These are phyloP conservation scores for Tetragnatha montana DNA, from an alignment of 2,888 invertebrate genomes.

Conservation along the genomic window DNA sequence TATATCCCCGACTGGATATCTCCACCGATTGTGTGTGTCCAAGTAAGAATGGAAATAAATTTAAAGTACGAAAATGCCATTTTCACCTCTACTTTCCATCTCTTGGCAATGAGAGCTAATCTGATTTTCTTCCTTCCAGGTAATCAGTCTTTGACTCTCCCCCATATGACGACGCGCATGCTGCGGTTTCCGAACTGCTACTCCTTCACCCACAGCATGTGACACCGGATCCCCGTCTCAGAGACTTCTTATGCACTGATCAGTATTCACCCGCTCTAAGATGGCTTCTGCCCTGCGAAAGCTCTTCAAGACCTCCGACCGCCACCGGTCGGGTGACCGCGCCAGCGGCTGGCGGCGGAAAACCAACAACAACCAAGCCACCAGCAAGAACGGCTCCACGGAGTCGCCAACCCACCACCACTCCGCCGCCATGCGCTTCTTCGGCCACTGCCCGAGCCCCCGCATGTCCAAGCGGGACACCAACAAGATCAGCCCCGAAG, in stretches of 20 bases:
- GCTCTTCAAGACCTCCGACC: slow-evolving; percentile 65
- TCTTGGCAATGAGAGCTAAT: too few species aligned
- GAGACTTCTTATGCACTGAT: slow-evolving; percentile 39
- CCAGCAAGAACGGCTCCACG: slow-evolving; percentile 26
- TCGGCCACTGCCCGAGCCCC: slow-evolving; percentile 69
- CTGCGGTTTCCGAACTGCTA: background rate
- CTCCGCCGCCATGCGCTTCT: slow-evolving; percentile 69
- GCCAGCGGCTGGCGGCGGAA: slow-evolving; percentile 46
- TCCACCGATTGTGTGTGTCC: background rate
- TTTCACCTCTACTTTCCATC: too few species aligned
- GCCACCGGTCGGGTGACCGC: slow-evolving; percentile 55
- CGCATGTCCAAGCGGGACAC: slow-evolving; percentile 66
- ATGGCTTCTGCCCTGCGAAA: slow-evolving; percentile 71
- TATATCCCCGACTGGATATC: background rate
- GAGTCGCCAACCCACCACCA: slow-evolving; percentile 69
- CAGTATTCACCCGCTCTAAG: slow-evolving; percentile 35
- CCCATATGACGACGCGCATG: slow-evolving; percentile 14
- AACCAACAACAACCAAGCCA: slow-evolving; percentile 57
- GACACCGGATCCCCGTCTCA: slow-evolving; percentile 4
- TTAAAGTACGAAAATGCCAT: background rate
- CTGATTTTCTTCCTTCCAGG: slow-evolving; percentile 16
- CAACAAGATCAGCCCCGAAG: slow-evolving; percentile 71
- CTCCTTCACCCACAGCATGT: slow-evolving; percentile 17
- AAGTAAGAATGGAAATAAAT: background rate
- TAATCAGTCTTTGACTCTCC: background rate